Base-by-base conservation (phyloP, 2,797 vertebrate species). In the Crypturellus tataupa region DNA sequence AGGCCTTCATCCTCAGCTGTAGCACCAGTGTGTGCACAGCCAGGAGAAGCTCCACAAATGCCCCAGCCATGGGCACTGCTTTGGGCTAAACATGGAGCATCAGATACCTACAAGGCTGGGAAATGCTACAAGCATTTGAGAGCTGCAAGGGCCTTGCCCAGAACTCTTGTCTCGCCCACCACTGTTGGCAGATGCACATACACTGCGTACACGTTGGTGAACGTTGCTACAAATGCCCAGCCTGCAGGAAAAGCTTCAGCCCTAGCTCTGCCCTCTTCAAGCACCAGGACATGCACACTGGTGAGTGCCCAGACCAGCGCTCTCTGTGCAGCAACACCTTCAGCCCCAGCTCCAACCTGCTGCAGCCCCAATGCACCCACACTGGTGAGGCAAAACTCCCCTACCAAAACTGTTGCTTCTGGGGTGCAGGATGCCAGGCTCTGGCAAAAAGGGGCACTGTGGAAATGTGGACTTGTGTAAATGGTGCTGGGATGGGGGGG, bases 311-410 rank as follows among this genome's bases (percentile, higher is more conserved):
- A 7, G 83, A 83, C 49, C 80, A 79, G 12, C 96, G 97, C 84
- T 89, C 81, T 0, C 94, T 96, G 85, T 97, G 97, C 4, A 96
- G 97, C 29, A 95, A 96, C 77, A 67, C 90, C n/a, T 71, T 94
- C 27, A 60, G 95, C 56, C 93, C 93, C 78, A 96, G 96, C 2
- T 91, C 95, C 4, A 95, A 93, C 44, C 93, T 97, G 75, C 80
- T 95, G 49, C 97, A 97, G 42, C 97, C 97, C 75, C 97, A 96
- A 18, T 92, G 94, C 67, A 96, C 94, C 25, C 97, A 96, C 91
- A 86, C 87, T 2, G 94, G 87, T 21, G n/a, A 77, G 59, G 47
- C 21, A 24, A 49, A 49, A 49, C 87, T 33, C n/a, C 67, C 67
- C 46, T 69, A 51, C 12, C 15, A 49, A 24, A n/a, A 29, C 21